A percentile compares a stretch with the other conserved stretches of the same genome.
Conservation (phyloP, 1,140 invertebrate genomes). For the Rhynchophorus ferrugineus region DNA sequence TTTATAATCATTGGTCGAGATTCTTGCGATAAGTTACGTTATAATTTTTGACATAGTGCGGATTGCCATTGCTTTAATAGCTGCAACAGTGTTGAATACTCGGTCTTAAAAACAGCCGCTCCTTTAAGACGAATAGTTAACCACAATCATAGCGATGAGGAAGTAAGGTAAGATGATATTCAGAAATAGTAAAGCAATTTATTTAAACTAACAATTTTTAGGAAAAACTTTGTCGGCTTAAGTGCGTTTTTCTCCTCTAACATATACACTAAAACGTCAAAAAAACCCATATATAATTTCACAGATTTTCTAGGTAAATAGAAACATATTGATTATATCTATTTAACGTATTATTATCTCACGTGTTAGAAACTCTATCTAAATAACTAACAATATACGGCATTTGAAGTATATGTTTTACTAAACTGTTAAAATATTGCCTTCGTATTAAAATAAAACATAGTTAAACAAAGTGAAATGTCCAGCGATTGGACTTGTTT, state of each 20-base stretch:
- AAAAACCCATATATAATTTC: slow-evolving; percentile 11
- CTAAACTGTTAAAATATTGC: too few relatives aligned
- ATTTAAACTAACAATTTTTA: neutral
- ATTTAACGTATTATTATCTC: too few relatives aligned
- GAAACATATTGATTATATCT: too few relatives aligned
- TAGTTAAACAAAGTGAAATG: too few relatives aligned
- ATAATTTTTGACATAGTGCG: neutral
- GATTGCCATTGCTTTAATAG: slow-evolving; percentile 1
- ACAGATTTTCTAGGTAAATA: slow-evolving; percentile 13
- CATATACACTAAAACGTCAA: slow-evolving; percentile 4
- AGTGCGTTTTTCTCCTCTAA: slow-evolving; percentile 1
- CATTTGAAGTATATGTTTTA: too few relatives aligned
- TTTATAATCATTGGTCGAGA: too few relatives aligned
- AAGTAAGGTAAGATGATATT: neutral
- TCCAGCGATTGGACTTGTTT: too few relatives aligned
- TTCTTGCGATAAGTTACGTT: neutral
- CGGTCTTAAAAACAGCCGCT: neutral
- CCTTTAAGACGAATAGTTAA: neutral
- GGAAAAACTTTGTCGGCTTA: slow-evolving; percentile 5
- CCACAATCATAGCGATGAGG: neutral
- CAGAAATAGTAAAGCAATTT: neutral
- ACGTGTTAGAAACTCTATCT: too few relatives aligned
- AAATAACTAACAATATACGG: too few relatives aligned
- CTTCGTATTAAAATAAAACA: too few relatives aligned
- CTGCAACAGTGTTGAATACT: neutral